These are phyloP conservation scores for Agrotis puta DNA, from an alignment of 2,888 invertebrate genomes.

Conservation along the genomic window DNA sequence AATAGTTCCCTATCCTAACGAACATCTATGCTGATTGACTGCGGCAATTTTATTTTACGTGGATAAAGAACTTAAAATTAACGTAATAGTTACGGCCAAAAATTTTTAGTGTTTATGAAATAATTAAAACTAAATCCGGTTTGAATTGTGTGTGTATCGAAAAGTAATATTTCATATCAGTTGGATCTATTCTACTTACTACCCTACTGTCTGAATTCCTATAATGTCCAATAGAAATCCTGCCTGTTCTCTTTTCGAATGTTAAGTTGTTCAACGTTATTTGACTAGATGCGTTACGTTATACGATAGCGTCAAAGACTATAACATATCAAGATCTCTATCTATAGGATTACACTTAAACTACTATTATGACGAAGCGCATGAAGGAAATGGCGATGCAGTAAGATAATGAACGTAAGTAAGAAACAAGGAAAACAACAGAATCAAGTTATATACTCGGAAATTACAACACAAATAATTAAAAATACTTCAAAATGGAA, in stretches of 20 bases:
- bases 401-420: neutral
- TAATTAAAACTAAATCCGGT: too few relatives aligned
- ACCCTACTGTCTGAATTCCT: too few relatives aligned
- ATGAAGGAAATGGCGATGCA: neutral
- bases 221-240: too few relatives aligned
- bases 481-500: neutral
- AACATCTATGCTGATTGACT: slow-evolving; percentile 10
- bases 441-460: neutral
- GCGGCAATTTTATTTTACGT: slow-evolving; percentile 11
- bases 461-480: neutral
- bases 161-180: too few relatives aligned
- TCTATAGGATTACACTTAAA: too few relatives aligned
- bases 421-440: neutral
- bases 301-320: neutral
- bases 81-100: too few relatives aligned
- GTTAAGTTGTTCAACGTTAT: neutral
- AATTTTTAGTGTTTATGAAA: too few relatives aligned
- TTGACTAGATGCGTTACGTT: neutral
- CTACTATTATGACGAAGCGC: slow-evolving; percentile 36
- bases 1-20: neutral
- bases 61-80: too few relatives aligned
- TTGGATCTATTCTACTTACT: too few relatives aligned
- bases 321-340: slow-evolving; percentile 21
- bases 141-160: too few relatives aligned
- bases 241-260: neutral